Conservation (phyloP, 2,797 vertebrate genomes). For the Decapterus maruadsi region DNA sequence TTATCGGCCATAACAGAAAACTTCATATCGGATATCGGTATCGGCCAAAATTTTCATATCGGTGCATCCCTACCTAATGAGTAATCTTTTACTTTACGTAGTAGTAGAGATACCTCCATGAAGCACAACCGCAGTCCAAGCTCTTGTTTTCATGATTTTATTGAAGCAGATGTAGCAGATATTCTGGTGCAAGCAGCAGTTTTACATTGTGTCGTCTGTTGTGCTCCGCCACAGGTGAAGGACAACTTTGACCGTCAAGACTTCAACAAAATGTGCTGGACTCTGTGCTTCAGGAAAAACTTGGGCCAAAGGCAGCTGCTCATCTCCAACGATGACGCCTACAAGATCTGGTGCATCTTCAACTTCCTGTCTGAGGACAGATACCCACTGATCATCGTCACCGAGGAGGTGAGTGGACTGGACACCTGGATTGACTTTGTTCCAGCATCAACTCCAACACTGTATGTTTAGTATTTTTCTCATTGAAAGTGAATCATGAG, state of each 20-base stretch:
- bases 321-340: constrained; percentile 93
- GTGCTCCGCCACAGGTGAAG: constrained; percentile 85
- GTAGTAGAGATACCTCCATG: too few relatives aligned
- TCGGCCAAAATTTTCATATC: too few relatives aligned
- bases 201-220: constrained; percentile 1
- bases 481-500: too few relatives aligned
- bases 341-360: constrained; percentile 98
- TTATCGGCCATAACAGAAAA: too few relatives aligned
- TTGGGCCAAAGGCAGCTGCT: constrained; percentile 87
- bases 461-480: too few relatives aligned
- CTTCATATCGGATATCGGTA: too few relatives aligned
- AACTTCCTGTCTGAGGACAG: constrained; percentile 98
- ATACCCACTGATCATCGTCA: constrained; percentile 93
- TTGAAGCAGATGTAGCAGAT: too few relatives aligned
- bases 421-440: background rate
- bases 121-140: too few relatives aligned
- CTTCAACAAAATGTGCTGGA: constrained; percentile 99
- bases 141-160: too few relatives aligned
- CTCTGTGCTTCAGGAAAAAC: constrained; percentile 94
- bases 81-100: too few relatives aligned
- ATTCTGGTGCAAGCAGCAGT: background rate
- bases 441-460: too few relatives aligned
- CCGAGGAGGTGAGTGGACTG: constrained; percentile 91
- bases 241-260: constrained; percentile 94
- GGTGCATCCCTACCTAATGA: too few relatives aligned